A percentile compares a stretch with the other conserved stretches of the same genome.
Evolutionary conservation across 2,797 vertebrate genomes (phyloP).

Genomic region (Podarcis siculus): DNA sequence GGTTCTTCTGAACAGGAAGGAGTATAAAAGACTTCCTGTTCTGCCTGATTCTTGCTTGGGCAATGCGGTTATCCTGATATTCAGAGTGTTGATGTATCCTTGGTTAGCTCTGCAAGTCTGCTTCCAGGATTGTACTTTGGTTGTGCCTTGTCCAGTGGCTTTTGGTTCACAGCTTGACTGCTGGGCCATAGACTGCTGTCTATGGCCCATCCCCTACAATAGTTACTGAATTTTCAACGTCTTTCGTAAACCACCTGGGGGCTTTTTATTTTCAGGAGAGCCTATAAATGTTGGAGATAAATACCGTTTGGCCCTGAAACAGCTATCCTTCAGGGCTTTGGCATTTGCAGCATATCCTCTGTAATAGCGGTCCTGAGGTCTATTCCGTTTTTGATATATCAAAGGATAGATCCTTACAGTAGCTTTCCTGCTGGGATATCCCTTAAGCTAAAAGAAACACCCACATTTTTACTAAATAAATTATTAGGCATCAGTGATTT

Average conservation of each 20-base stretch:
- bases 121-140: background rate
- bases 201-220: background rate
- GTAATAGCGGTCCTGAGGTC: background rate
- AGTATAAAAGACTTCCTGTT: no score
- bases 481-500: slow-evolving; percentile 68
- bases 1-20: background rate
- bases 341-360: background rate
- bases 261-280: background rate
- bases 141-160: background rate
- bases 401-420: slow-evolving; percentile 36
- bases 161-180: no score
- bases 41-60: no score
- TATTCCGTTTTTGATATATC: slow-evolving; percentile 24
- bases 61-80: no score
- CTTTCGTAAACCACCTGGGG: background rate
- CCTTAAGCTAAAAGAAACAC: slow-evolving; percentile 60
- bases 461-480: slow-evolving; percentile 67
- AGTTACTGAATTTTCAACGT: background rate
- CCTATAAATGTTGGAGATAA: background rate
- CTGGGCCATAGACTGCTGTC: no score
- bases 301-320: background rate
- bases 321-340: background rate
- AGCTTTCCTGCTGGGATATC: slow-evolving; percentile 64
- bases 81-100: no score
- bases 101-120: background rate